phyloP scores from a whole-genome alignment of 2,113 vertebrate genomes.

The Narcine bancroftii region DNA sequence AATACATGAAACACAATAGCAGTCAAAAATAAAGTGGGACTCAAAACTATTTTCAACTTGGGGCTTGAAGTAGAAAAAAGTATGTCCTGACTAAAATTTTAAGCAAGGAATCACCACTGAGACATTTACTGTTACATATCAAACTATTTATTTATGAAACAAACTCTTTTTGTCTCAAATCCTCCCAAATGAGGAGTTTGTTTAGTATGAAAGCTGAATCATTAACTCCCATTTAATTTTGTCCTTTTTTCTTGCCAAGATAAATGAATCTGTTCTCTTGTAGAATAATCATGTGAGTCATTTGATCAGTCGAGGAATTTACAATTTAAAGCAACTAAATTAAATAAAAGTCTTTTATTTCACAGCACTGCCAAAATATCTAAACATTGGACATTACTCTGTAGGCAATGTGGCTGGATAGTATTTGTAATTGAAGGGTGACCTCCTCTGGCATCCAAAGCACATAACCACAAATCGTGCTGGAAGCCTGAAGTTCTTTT shows the following conservation, averaged over 20 bases:
- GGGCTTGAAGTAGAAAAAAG: background rate
- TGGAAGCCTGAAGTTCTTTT: background rate
- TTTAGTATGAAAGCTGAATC: background rate
- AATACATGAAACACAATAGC: conserved; percentile 6
- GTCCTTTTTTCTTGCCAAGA: background rate
- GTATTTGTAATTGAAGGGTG: background rate
- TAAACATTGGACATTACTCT: background rate
- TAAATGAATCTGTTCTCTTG: background rate
- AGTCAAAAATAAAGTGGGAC: background rate
- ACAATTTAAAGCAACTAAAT: background rate
- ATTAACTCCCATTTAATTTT: background rate
- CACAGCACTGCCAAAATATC: background rate
- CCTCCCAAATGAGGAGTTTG: background rate
- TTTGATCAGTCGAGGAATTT: conserved; percentile 56
- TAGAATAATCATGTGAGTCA: conserved; percentile 49
- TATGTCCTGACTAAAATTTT: background rate
- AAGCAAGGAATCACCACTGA: background rate
- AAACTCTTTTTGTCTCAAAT: background rate
- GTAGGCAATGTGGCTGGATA: background rate
- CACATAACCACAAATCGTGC: background rate
- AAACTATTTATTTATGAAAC: background rate
- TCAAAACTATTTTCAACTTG: background rate
- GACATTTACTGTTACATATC: background rate
- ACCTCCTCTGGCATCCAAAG: background rate
- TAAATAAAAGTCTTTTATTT: conserved; percentile 21